Percentiles rank a stretch among this genome's conserved stretches.
Conservation (phyloP, 1,140 invertebrate genomes). For the Listronotus bonariensis region DNA sequence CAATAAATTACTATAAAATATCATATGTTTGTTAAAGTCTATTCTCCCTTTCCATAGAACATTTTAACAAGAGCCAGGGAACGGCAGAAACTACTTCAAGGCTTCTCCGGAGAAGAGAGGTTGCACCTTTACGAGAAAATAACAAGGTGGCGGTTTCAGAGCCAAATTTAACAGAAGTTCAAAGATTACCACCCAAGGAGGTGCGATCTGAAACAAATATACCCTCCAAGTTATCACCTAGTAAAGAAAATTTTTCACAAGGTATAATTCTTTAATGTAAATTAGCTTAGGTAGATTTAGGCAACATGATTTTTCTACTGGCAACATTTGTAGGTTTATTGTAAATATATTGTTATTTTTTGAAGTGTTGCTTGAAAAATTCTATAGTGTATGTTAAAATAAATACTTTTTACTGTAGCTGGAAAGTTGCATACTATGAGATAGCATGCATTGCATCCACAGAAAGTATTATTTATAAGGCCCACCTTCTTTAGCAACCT, state of each 20-base stretch:
- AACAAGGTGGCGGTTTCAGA: slow-evolving; percentile 45
- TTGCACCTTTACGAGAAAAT: slow-evolving; percentile 57
- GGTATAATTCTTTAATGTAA: slow-evolving; percentile 3
- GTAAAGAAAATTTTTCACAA: slow-evolving; percentile 32
- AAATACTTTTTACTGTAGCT: no score
- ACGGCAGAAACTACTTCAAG: slow-evolving; percentile 61
- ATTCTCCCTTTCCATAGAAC: slow-evolving; percentile 52
- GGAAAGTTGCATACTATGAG: no score
- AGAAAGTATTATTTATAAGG: no score
- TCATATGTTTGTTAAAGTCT: background rate
- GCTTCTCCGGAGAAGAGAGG: slow-evolving; percentile 53
- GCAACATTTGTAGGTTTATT: no score
- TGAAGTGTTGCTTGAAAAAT: no score
- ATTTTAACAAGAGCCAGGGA: slow-evolving; percentile 62
- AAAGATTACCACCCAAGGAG: slow-evolving; percentile 4
- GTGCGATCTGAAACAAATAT: slow-evolving; percentile 34
- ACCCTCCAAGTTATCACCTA: slow-evolving; percentile 37
- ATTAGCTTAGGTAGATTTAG: no score
- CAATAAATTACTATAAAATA: slow-evolving; percentile 4
- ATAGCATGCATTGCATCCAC: no score
- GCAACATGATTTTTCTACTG: no score
- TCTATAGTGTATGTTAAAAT: no score
- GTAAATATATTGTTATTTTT: no score
- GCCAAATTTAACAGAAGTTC: slow-evolving; percentile 25
- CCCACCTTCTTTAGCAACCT: no score